Conservation (phyloP, 30 jellyfish, hydroid and myxozoan genomes). For the Clytia hemisphaerica region DNA sequence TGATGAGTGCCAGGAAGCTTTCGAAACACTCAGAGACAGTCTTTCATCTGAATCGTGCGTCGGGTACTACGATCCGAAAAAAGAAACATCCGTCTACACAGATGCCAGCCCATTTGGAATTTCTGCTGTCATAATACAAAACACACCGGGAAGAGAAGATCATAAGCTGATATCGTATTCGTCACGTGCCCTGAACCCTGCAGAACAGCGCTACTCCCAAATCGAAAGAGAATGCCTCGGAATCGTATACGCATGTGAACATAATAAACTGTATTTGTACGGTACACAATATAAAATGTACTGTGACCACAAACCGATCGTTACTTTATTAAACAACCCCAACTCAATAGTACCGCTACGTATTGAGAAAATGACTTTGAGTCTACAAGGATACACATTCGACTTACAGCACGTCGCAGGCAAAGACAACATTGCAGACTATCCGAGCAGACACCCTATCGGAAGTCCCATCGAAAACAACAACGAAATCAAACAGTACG, state of each 20-base stretch:
- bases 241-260: constrained; percentile 33
- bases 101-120: constrained; percentile 60
- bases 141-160: constrained; percentile 15
- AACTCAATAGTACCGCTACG: no score
- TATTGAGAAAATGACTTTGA: no score
- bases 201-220: constrained; percentile 51
- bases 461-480: no score
- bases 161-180: constrained; percentile 41
- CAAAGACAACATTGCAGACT: no score
- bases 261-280: no score
- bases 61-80: constrained; percentile 30
- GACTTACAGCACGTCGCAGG: no score
- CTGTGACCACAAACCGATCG: no score
- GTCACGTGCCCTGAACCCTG: constrained; percentile 34
- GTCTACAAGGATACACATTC: no score
- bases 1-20: constrained; percentile 22
- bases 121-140: constrained; percentile 39
- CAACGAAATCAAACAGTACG: no score
- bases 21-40: constrained; percentile 9
- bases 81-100: constrained; percentile 23
- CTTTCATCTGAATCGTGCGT: constrained; percentile 34
- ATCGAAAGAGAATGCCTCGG: constrained; percentile 54
- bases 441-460: no score
- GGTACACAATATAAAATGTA: no score
- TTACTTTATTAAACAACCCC: no score